Base-by-base conservation (phyloP, 2,888 invertebrate genomes). In the Amphipoea oculea region DNA sequence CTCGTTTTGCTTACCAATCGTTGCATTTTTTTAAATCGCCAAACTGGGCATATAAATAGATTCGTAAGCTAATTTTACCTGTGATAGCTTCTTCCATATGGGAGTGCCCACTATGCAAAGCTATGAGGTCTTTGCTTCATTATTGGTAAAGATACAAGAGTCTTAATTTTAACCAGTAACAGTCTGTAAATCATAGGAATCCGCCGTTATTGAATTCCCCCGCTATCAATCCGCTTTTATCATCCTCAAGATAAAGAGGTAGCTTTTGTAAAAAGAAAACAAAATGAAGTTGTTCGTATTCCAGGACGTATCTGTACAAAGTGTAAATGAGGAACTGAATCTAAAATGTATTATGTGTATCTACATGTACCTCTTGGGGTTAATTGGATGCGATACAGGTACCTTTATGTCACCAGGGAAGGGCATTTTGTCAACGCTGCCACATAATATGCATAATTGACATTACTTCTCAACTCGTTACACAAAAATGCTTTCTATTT, bases 211-310 rank as follows among this genome's bases (percentile, higher is more conserved):
- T 81, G 67, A 85, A 82, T 85, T 72, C n/a, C 2, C 7, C 11
- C 7, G 60, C 42, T 85, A 84, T 85, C 87, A 70, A 57, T 17
- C 29, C 57, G 40, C 71, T 83, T 75, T 77, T 77, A 11, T 79
- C 81, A 85, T 88, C 75, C 42, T 54, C n/a, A 40, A 74, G 81
- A 86, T 85, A 78, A 73, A 54, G 23, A 71, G 79, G 86, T 83
- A 77, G 73, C 29, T 51, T 76, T 68, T 71, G 45, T 45, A 62
- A 45, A 76, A 45, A 51, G 4, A 40, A 40, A 40, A 40, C 40
- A 40, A 40, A 40, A 40, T 40, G 2, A 45, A 12, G 45, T 45
- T 3, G 12, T 45, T 45, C 45, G 11, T 45, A 45, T 45, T 45
- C 48, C n/a, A 65, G 63, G 45, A 4, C 14, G 12, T 63, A 45